phyloP scores from a whole-genome alignment of 1,140 invertebrate genomes.

The Drosophila hydei region DNA sequence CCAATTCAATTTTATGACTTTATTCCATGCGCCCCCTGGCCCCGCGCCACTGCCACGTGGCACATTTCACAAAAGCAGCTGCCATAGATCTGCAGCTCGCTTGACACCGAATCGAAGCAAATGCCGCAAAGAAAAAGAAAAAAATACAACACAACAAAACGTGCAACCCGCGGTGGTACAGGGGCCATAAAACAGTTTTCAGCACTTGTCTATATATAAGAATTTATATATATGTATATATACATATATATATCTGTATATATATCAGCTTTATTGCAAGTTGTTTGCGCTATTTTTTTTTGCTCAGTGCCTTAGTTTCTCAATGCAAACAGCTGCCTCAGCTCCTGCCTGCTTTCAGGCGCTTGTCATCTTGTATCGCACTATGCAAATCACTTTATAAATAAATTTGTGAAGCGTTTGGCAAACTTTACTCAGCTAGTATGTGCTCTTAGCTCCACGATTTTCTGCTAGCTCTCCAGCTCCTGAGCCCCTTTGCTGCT shows the following conservation, averaged over 20 bases:
- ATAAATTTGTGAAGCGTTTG: conserved; percentile 61
- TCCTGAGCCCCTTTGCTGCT: background rate
- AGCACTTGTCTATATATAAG: conserved; percentile 1
- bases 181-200: conserved; percentile 1
- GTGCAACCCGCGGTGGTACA: background rate
- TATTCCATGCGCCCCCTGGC: conserved; percentile 41
- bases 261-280: conserved; percentile 37
- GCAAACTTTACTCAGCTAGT: conserved; percentile 39
- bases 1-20: conserved; percentile 82
- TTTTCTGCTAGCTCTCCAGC: conserved; percentile 1
- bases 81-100: conserved; percentile 46
- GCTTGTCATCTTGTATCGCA: conserved; percentile 49
- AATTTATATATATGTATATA: background rate
- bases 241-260: conserved; percentile 29
- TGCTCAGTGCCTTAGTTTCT: conserved; percentile 53
- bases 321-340: conserved; percentile 51
- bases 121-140: conserved; percentile 20
- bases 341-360: background rate
- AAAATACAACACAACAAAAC: conserved; percentile 18
- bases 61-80: conserved; percentile 48
- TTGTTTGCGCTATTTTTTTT: conserved; percentile 51
- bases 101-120: conserved; percentile 59
- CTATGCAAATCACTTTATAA: conserved; percentile 75
- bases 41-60: conserved; percentile 52
- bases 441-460: background rate